Conservation (phyloP, 1,140 invertebrate genomes). For the Saccostrea cuccullata region DNA sequence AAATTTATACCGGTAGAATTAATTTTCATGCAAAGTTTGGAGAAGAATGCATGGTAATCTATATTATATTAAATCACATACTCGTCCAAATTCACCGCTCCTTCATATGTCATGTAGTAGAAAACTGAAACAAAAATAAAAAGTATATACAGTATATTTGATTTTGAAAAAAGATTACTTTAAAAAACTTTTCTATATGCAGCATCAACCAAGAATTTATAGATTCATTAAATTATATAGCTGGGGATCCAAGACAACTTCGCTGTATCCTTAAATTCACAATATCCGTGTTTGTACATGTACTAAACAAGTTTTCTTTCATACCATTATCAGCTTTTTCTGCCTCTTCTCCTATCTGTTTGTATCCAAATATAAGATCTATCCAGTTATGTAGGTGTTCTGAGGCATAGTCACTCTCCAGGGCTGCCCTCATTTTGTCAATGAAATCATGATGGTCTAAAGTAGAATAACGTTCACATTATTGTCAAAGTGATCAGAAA, state of each 20-base stretch:
- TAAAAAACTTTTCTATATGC: background rate
- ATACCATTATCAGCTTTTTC: constrained; percentile 90
- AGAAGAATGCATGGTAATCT: background rate
- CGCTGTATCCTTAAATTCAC: too few species aligned
- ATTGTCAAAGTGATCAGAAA: too few species aligned
- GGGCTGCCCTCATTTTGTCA: constrained; percentile 83
- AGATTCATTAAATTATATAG: too few species aligned
- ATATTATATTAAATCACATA: constrained; percentile 57
- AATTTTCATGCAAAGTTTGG: too few species aligned
- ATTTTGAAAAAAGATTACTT: background rate
- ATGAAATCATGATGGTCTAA: constrained; percentile 86
- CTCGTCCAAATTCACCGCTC: constrained; percentile 88
- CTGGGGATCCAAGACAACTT: too few species aligned
- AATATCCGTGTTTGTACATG: too few species aligned
- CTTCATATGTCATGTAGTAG: constrained; percentile 92
- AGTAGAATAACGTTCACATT: constrained; percentile 41
- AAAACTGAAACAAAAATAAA: constrained; percentile 84
- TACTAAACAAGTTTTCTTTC: constrained; percentile 41
- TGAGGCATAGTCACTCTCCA: constrained; percentile 90
- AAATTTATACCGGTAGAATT: too few species aligned
- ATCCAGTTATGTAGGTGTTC: constrained; percentile 90
- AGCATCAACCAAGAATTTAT: too few species aligned
- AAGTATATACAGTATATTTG: background rate
- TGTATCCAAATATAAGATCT: constrained; percentile 94
- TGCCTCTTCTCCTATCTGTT: constrained; percentile 89